phyloP scores from a whole-genome alignment of 2,797 vertebrate species.

The Anguilla anguilla region DNA sequence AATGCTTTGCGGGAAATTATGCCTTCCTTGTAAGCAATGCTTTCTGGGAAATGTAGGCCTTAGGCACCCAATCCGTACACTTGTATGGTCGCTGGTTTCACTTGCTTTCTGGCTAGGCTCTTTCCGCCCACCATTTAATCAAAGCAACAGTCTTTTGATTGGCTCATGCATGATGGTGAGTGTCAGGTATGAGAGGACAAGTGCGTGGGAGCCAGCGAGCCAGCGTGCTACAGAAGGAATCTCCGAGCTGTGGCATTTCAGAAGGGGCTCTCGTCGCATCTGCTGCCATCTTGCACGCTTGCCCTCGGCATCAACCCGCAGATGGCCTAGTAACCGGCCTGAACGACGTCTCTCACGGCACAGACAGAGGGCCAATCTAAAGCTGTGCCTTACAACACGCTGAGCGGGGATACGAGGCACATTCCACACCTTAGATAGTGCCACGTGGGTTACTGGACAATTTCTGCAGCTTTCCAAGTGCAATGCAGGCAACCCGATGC shows the following conservation, averaged over 20 bases:
- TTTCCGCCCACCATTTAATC: background rate
- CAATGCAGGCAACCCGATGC: no score
- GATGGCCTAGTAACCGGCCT: background rate
- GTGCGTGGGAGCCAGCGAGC: background rate
- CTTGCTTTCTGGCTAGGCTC: background rate
- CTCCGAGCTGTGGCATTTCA: background rate
- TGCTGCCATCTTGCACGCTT: background rate
- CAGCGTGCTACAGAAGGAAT: background rate
- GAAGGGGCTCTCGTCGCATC: background rate
- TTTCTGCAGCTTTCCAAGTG: no score
- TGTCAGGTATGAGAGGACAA: background rate
- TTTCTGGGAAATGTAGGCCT: background rate
- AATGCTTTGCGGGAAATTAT: background rate
- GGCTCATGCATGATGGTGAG: background rate
- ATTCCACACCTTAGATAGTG: background rate
- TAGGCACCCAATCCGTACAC: background rate
- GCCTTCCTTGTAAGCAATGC: background rate
- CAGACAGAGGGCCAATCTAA: conserved; percentile 4
- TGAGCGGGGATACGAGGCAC: background rate
- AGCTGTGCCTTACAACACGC: background rate
- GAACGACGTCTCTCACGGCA: background rate
- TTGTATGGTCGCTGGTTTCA: background rate
- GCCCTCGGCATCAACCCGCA: background rate
- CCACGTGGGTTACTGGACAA: no score
- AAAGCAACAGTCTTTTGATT: background rate